Evolutionary conservation across 2,888 invertebrate species (phyloP), one percentile per base, ranked within the genome.

Genomic region (Eupithecia centaureata): DNA sequence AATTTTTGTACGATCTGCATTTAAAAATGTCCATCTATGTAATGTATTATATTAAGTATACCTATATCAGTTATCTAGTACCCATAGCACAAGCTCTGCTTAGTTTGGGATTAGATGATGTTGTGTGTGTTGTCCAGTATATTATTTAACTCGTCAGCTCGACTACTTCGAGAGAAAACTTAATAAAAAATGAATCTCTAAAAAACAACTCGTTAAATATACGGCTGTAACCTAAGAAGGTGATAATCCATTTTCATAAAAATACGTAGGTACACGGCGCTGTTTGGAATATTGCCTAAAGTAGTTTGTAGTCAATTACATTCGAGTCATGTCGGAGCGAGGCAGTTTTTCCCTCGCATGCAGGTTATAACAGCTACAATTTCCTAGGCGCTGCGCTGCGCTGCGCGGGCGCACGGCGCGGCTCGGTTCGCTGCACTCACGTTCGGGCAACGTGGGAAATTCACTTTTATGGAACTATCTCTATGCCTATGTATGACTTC

Each of bases 371-470:
- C 63, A 60, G 52, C 64, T 61, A 70, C 69, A 70, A 68, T 70
- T 70, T 68, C 70, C 47, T 22, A 10, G 47, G 47, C 22, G 22
- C 22, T 47, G 47, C 47, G 47, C 47, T 18, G 47, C 8, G 35
- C 13, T 12, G 33, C 33, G 15, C 4, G 30, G 30, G 3, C 30
- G 38, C 38, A n/a, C 5, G 60, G 64, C 38, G 73, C 67, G 68
- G 73, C 75, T 68, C 80, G 81, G 77, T 79, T 76, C 74, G 75
- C 68, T 79, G 80, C 76, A 72, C 79, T 74, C 80, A 76, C 82
- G 81, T 76, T 67, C 73, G 61, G 61, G 62, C 58, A 68, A 67
- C 78, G 76, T 77, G 77, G 72, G 76, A 78, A 73, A 65, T 66
- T 18, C 47, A 38, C 60, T 63, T 63, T 63, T 61, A 61, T 61